Base-by-base conservation (phyloP, 2,797 vertebrate species). In the Diplodus puntazzo region DNA sequence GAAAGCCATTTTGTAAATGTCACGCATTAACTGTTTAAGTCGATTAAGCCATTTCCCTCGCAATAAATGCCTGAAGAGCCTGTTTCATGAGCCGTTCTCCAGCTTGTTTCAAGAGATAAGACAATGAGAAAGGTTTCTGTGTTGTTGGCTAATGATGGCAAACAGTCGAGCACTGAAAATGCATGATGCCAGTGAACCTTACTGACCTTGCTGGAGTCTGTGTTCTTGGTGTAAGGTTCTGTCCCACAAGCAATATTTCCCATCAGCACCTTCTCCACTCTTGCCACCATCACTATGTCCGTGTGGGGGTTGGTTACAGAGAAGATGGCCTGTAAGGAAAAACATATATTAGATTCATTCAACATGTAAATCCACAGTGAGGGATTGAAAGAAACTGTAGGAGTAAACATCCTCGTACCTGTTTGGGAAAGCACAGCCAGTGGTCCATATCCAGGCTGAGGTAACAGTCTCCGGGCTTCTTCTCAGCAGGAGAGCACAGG, bases 151-250 rank as follows among this genome's bases (percentile, higher is more conserved):
- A 61, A 52, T 46, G 25, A 57, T 7, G 55, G 42, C 13, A 69
- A 64, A 69, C 20, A 18, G 8, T 11, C 45, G 23, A 39, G 48
- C 5, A 48, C 46, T 21, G 17, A 64, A 34, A 34, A 79, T 48
- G 23, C 42, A 5, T 64, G 27, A 43, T 79, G 48, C n/a, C 46
- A 5, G 34, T 9, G 7, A 34, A 34, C 23, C 21, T 73, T 46
- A 63, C 86, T 94, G 91, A 99, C 98, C 98, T 99, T 99, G 92
- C 95, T 96, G 75, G 98, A 99, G 90, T 99, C 98, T 10, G 97
- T 95, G 80, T 98, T 99, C 94, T 99, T 99, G 87, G 99, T 97
- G 69, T 99, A 99, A 64, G 98, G 97, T 69, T 99, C 98, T 3
- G 96, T 95, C 43, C 97, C 97, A 81, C 94, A 96, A 57, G 97